Evolutionary conservation across 1,140 invertebrate species (phyloP).

Genomic region (Drosophila kurseongensis): DNA sequence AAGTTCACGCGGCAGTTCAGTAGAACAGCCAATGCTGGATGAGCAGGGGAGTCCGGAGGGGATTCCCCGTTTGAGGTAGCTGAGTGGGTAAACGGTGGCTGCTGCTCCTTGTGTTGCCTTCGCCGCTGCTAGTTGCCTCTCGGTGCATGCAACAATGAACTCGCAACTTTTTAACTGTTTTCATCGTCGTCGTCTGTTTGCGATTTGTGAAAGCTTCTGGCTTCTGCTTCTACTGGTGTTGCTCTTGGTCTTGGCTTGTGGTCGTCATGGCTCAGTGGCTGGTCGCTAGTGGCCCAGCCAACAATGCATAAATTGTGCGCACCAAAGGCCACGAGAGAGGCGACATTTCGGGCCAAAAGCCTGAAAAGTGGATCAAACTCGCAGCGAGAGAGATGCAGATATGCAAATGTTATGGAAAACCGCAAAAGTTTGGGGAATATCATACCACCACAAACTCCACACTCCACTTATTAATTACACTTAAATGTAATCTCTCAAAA

Average conservation of each 20-base stretch:
- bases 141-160: slow-evolving; percentile 78
- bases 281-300: slow-evolving; percentile 51
- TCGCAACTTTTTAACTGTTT: slow-evolving; percentile 81
- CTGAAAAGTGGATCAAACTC: slow-evolving; percentile 68
- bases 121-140: slow-evolving; percentile 14
- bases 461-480: slow-evolving; percentile 41
- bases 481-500: slow-evolving; percentile 24
- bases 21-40: slow-evolving; percentile 57
- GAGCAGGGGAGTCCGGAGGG: slow-evolving; percentile 8
- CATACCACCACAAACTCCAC: neutral
- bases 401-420: slow-evolving; percentile 46
- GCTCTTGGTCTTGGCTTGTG: slow-evolving; percentile 39
- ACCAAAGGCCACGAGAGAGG: slow-evolving; percentile 59
- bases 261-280: slow-evolving; percentile 48
- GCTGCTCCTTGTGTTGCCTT: slow-evolving; percentile 28
- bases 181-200: slow-evolving; percentile 62
- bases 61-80: slow-evolving; percentile 17
- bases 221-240: slow-evolving; percentile 32
- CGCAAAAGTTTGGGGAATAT: slow-evolving; percentile 19
- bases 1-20: slow-evolving; percentile 73
- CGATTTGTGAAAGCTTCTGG: slow-evolving; percentile 80
- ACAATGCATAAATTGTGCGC: slow-evolving; percentile 76
- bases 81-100: slow-evolving; percentile 58
- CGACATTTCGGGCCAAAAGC: slow-evolving; percentile 57
- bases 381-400: slow-evolving; percentile 43